Evolutionary conservation across 2,113 vertebrate genomes (phyloP).

Genomic region (Zeus faber): DNA sequence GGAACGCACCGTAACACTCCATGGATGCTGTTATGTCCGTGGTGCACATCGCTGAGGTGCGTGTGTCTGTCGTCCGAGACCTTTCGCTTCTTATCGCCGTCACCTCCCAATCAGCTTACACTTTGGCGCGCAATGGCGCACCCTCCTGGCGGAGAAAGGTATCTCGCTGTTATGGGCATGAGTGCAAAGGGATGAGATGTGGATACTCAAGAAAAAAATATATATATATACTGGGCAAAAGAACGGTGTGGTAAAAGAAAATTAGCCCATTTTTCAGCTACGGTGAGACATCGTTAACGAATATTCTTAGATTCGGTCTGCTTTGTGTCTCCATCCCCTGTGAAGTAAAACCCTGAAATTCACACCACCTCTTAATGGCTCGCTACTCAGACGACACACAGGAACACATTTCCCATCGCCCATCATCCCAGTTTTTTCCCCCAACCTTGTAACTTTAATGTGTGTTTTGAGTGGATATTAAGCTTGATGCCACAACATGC

Average conservation of each 20-base stretch:
- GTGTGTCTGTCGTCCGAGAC: too few species aligned
- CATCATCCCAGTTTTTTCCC: conserved; percentile 17
- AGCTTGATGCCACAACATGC: conserved; percentile 38
- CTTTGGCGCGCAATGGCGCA: conserved; percentile 33
- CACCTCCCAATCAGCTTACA: too few species aligned
- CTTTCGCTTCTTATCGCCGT: too few species aligned
- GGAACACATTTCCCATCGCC: conserved; percentile 25
- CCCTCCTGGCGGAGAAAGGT: conserved; percentile 46
- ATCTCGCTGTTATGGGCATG: neutral
- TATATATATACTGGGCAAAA: too few species aligned
- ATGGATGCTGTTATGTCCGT: too few species aligned
- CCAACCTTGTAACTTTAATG: conserved; percentile 42
- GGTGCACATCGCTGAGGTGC: too few species aligned
- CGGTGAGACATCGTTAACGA: conserved; percentile 35
- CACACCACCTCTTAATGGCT: conserved; percentile 46
- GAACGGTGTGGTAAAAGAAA: too few species aligned
- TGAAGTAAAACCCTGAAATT: conserved; percentile 23
- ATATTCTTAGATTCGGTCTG: conserved; percentile 43
- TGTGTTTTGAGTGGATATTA: conserved; percentile 38
- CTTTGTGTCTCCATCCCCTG: conserved; percentile 2
- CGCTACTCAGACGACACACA: conserved; percentile 20
- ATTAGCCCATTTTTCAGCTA: conserved; percentile 17
- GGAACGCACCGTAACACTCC: too few species aligned
- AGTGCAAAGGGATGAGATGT: too few species aligned
- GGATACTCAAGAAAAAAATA: too few species aligned